These are phyloP conservation scores for Tupiocoris notatus DNA, from an alignment of 2,888 invertebrate species.

Conservation along the genomic window DNA sequence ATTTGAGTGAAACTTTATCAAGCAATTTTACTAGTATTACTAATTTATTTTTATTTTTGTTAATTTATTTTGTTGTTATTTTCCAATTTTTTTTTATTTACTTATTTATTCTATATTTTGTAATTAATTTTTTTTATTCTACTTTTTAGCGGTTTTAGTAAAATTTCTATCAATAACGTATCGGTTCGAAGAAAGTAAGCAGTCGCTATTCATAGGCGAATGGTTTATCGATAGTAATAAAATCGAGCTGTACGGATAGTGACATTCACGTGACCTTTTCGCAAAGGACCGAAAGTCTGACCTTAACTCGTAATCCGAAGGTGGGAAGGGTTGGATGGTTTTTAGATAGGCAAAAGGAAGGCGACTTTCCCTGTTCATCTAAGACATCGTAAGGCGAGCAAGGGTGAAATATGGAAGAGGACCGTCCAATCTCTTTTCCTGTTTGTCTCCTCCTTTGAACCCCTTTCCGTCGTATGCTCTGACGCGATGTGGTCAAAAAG, in stretches of 20 bases:
- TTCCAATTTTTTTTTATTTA: too few species aligned
- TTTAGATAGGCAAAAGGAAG: conserved; percentile 10
- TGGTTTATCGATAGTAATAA: conserved; percentile 24
- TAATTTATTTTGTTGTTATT: too few species aligned
- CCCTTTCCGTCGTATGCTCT: conserved; percentile 25
- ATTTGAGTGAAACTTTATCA: too few species aligned
- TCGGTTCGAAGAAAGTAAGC: neutral
- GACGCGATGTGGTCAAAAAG: conserved; percentile 15
- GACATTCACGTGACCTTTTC: conserved; percentile 29
- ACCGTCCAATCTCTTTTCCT: conserved; percentile 36
- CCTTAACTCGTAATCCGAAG: conserved; percentile 8
- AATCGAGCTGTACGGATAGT: conserved; percentile 12
- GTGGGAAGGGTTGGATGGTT: neutral
- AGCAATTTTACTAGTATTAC: too few species aligned
- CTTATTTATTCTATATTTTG: too few species aligned
- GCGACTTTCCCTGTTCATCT: too few species aligned
- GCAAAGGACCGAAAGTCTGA: conserved; percentile 3
- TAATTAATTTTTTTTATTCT: too few species aligned
- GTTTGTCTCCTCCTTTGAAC: conserved; percentile 33
- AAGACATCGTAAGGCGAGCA: neutral
- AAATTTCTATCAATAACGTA: too few species aligned
- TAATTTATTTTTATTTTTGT: too few species aligned
- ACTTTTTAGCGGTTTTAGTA: too few species aligned
- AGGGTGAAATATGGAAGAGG: neutral
- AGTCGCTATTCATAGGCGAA: neutral